Percentiles rank a stretch among this genome's conserved stretches.
Evolutionary conservation across 2,888 invertebrate species (phyloP).

Genomic region (Cylindroiulus punctatus): DNA sequence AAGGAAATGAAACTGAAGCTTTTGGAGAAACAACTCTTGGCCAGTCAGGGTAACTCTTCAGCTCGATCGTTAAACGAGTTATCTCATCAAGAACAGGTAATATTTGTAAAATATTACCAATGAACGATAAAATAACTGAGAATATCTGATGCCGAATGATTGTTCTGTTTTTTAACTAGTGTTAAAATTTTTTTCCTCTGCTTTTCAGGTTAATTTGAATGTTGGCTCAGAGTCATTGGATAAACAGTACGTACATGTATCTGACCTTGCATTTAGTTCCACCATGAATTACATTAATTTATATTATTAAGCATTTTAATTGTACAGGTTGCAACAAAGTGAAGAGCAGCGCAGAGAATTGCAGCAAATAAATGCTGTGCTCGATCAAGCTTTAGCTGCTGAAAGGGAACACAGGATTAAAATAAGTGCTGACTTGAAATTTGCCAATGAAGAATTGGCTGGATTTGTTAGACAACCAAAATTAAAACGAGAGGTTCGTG

Average conservation of each 20-base stretch:
- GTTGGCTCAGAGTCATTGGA: not conserved
- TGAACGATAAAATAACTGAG: no score
- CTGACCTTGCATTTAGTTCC: not conserved
- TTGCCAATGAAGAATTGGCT: constrained; percentile 50
- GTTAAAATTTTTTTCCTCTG: no score
- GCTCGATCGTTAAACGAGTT: not conserved
- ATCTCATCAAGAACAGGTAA: not conserved
- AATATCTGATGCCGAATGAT: no score
- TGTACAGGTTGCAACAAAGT: constrained; percentile 36
- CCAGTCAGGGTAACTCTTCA: not conserved
- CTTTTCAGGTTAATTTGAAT: no score
- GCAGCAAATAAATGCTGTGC: constrained; percentile 51
- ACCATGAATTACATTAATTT: not conserved
- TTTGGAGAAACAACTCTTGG: constrained; percentile 59
- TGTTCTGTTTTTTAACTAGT: no score
- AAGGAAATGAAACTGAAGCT: constrained; percentile 78
- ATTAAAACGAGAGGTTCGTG: constrained; percentile 28
- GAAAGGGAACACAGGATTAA: constrained; percentile 48
- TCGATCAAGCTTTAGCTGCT: constrained; percentile 47
- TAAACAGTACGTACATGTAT: not conserved
- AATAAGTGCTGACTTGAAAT: constrained; percentile 53
- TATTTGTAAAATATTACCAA: not conserved
- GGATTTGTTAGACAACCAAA: constrained; percentile 1
- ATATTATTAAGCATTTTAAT: not conserved
- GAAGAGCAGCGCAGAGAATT: constrained; percentile 45